Evolutionary conservation across 2,113 vertebrate species (phyloP), one percentile per base, ranked within the genome.

Genomic region (Pachypanchax playfairii): DNA sequence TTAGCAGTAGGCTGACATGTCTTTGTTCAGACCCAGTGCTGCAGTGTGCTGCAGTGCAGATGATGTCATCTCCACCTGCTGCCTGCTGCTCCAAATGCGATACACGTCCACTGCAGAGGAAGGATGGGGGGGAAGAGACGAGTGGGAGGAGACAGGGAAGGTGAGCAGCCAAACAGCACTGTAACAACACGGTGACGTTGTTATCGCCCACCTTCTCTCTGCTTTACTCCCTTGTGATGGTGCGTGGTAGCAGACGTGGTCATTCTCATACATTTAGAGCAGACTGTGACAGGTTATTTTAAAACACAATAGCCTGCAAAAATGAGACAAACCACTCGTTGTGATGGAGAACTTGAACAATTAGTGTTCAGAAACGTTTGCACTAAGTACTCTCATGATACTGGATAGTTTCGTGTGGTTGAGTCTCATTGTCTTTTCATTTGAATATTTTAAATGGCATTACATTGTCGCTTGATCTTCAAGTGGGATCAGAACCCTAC

Each of bases 11-110:
- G 83, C 88, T 89, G 89, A 91, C 72, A 69, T 92, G 80, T 92
- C 93, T 93, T 93, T 95, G 94, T 94, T 94, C 88, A 55, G 75
- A 87, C 87, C 81, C 85, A 90, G 78, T 91, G 90, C 91, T 92
- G 93, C 93, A 94, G 92, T 93, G 89, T 91, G 89, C 93, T 95
- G 94, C 93, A 94, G 90, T 93, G 93, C 92, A 92, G 94, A 92
- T 92, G 91, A 78, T 84, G 84, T 90, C 82, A 83, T 89, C 85
- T 88, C 89, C 90, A 92, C 91, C 92, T 92, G 92, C 91, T 91
- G 92, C 91, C 87, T 85, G 83, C 82, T 88, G 86, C 91, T 94
- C 85, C 85, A 85, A 92, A 94, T 92, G 94, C 93, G 12, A 77
- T 84, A 87, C 90, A 93, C 87, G 87, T 93, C 88, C 62, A 50